A percentile compares a stretch with the other conserved stretches of the same genome.
Conservation (phyloP, 2,113 vertebrate genomes). For the Xenopus tropicalis region DNA sequence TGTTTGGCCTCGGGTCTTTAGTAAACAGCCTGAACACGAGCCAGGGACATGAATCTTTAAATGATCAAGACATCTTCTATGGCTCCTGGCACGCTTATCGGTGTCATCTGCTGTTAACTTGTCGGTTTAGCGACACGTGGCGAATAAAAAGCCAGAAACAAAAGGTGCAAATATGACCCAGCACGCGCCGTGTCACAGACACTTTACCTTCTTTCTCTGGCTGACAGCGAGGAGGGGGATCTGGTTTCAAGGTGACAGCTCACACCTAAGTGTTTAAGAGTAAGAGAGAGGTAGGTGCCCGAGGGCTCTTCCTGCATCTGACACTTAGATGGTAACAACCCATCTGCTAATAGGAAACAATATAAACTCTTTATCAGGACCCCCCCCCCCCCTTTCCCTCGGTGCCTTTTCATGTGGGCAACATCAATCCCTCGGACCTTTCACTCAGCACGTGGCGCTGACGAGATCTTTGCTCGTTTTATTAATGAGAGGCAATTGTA, state of each 20-base stretch:
- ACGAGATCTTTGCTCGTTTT: background rate
- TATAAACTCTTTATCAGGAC: background rate
- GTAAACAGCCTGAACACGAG: conserved; percentile 15
- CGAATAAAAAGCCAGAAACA: conserved; percentile 1
- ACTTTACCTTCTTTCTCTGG: background rate
- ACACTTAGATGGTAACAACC: background rate
- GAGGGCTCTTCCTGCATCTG: background rate
- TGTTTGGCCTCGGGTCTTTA: background rate
- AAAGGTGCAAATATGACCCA: background rate
- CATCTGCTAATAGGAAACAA: conserved; percentile 11
- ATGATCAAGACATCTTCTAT: background rate
- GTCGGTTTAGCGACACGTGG: background rate
- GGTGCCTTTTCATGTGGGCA: background rate
- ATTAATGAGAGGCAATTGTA: background rate
- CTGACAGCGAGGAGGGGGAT: background rate
- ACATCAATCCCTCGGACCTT: conserved; percentile 1
- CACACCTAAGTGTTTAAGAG: background rate
- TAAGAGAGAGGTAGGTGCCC: background rate
- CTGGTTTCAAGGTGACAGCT: background rate
- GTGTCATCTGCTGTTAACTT: conserved; percentile 12
- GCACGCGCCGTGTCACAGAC: conserved; percentile 10
- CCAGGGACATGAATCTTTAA: conserved; percentile 27
- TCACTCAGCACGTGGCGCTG: conserved; percentile 18
- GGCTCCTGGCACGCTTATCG: background rate
- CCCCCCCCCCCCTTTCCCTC: background rate